Evolutionary conservation across 2,888 invertebrate species (phyloP).

Genomic region (Pseudococcus viburni): DNA sequence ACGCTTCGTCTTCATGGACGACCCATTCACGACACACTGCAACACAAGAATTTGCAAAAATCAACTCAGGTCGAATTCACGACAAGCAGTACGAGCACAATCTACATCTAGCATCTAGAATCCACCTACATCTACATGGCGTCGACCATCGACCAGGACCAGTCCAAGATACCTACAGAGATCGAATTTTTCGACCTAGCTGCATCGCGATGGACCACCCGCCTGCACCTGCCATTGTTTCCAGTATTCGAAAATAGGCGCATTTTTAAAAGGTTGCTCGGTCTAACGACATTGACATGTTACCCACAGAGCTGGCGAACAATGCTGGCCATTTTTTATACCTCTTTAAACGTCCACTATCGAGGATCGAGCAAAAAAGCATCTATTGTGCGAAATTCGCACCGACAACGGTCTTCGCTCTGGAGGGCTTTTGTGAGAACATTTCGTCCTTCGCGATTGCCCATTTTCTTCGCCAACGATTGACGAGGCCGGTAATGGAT

Average conservation of each 20-base stretch:
- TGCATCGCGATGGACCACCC: background rate
- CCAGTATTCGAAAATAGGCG: background rate
- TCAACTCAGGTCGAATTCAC: slow-evolving; percentile 39
- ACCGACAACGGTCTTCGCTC: background rate
- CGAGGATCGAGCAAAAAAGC: background rate
- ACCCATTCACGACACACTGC: slow-evolving; percentile 87
- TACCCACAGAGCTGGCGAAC: background rate
- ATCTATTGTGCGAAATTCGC: background rate
- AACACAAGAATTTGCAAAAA: slow-evolving; percentile 69
- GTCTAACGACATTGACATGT: background rate
- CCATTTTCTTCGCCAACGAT: background rate
- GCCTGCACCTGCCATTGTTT: slow-evolving; percentile 1
- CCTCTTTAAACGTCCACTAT: background rate
- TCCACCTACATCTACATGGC: background rate
- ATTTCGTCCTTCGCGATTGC: background rate
- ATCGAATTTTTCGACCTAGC: background rate
- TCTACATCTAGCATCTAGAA: background rate
- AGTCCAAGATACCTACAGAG: background rate
- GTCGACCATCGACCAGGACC: background rate
- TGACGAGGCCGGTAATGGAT: background rate
- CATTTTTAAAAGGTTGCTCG: background rate
- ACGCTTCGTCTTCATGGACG: slow-evolving; percentile 86
- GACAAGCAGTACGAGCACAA: background rate
- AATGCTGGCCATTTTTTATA: slow-evolving; percentile 2
- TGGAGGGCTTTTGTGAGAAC: background rate